Conservation (phyloP, 2,113 vertebrate genomes). For the Silurus meridionalis region DNA sequence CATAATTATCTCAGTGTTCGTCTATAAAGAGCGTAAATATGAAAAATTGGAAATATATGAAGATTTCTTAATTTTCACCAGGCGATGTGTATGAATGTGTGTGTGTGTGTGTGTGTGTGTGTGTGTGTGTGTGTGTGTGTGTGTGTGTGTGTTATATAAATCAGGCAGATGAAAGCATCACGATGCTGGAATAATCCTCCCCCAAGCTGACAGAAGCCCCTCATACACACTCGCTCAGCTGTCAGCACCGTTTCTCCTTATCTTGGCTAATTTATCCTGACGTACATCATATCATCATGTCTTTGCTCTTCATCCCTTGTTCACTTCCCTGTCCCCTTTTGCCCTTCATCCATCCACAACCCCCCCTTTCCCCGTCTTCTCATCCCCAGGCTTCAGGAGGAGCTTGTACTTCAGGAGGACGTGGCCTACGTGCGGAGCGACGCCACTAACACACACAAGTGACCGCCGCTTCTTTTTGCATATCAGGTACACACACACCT, state of each 20-base stretch:
- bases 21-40: neutral
- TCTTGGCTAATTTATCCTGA: conserved; percentile 34
- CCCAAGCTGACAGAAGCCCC: conserved; percentile 15
- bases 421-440: conserved; percentile 35
- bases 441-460: conserved; percentile 30
- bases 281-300: neutral
- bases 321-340: conserved; percentile 4
- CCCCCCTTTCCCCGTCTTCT: conserved; percentile 14
- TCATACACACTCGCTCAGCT: neutral
- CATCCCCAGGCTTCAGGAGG: conserved; percentile 60
- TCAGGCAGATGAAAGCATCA: conserved; percentile 14
- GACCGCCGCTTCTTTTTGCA: conserved; percentile 31
- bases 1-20: conserved; percentile 15
- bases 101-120: neutral
- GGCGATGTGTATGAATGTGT: neutral
- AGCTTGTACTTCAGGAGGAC: conserved; percentile 48
- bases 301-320: conserved; percentile 6
- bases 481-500: neutral
- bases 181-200: conserved; percentile 19
- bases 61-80: conserved; percentile 11
- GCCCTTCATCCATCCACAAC: neutral
- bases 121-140: neutral
- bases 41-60: conserved; percentile 5
- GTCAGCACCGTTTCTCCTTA: neutral
- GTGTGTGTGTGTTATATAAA: conserved; percentile 19